Percentiles rank a stretch among this genome's conserved stretches.
phyloP scores from a whole-genome alignment of 2,113 vertebrate genomes.

The Felis chaus region DNA sequence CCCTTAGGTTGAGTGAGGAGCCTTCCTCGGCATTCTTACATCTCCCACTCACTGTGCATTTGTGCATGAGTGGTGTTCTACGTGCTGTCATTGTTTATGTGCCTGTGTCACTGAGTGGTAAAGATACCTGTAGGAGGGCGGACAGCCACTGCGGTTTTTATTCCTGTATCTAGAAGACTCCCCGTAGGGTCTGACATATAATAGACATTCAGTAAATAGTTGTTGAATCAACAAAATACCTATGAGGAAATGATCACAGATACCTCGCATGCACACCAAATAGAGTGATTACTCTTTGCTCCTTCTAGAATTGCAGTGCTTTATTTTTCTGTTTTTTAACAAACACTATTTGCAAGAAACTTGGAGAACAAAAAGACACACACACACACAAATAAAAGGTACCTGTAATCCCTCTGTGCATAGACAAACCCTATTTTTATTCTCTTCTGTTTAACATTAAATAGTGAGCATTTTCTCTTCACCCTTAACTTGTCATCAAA shows the following conservation, averaged over 20 bases:
- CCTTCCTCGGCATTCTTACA: background rate
- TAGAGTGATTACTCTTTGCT: background rate
- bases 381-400: constrained; percentile 1
- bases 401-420: background rate
- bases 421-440: background rate
- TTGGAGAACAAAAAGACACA: background rate
- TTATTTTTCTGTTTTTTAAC: background rate
- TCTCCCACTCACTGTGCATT: background rate
- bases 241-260: background rate
- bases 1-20: background rate
- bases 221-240: background rate
- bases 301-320: background rate
- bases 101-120: background rate
- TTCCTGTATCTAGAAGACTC: background rate
- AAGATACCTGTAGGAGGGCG: background rate
- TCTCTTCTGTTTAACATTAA: constrained; percentile 12
- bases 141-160: background rate
- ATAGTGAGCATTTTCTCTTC: background rate
- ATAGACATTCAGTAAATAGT: background rate
- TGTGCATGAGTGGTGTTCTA: rapidly evolving
- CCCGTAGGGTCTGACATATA: background rate
- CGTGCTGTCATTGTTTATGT: background rate
- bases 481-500: background rate
- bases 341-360: constrained; percentile 5
- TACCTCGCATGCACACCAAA: background rate